Conservation (phyloP, 2,888 invertebrate species). For the Spilosoma lubricipeda region DNA sequence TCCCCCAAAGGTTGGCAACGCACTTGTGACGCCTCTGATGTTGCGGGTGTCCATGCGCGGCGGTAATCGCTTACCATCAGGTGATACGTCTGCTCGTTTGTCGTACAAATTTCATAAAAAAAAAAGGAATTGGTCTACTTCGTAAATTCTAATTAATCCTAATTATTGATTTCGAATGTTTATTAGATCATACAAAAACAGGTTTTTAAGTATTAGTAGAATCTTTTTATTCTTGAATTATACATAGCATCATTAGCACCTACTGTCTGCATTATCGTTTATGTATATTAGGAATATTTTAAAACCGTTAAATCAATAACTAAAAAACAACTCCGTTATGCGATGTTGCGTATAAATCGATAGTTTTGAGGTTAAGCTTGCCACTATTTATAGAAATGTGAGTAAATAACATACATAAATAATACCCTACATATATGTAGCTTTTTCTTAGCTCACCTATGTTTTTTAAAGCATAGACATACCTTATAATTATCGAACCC, state of each 20-base stretch:
- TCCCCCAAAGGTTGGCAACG: too few relatives aligned
- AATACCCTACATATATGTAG: too few relatives aligned
- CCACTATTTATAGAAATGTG: conserved; percentile 8
- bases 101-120: too few relatives aligned
- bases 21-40: too few relatives aligned
- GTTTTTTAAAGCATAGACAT: conserved; percentile 25
- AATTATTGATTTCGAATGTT: too few relatives aligned
- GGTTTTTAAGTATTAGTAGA: background rate
- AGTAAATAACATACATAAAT: background rate
- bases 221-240: background rate
- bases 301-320: conserved; percentile 18
- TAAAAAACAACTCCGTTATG: conserved; percentile 28
- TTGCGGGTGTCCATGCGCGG: too few relatives aligned
- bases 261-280: background rate
- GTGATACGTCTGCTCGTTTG: too few relatives aligned
- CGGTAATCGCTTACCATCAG: too few relatives aligned
- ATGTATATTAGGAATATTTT: background rate
- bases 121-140: too few relatives aligned
- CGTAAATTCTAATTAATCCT: too few relatives aligned
- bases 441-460: too few relatives aligned
- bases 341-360: conserved; percentile 64
- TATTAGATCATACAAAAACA: background rate
- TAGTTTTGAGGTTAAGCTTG: conserved; percentile 60
- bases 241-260: background rate
- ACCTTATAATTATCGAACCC: conserved; percentile 99